Conservation (phyloP, 1,140 invertebrate genomes). For the Monochamus saltuarius region DNA sequence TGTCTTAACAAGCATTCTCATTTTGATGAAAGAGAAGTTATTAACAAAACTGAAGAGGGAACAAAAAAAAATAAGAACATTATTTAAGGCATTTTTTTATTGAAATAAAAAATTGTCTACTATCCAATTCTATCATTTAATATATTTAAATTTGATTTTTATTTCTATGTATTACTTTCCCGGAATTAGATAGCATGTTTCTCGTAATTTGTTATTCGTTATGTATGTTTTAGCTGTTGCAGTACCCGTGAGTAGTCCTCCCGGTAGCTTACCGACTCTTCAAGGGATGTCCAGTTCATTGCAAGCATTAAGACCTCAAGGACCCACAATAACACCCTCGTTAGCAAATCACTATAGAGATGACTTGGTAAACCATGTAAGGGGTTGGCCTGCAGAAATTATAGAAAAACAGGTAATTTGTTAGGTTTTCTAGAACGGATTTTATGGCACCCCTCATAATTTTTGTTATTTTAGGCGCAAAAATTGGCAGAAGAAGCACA, state of each 20-base stretch:
- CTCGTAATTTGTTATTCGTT: not conserved
- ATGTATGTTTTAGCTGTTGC: slow-evolving; percentile 27
- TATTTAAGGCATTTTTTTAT: too few relatives aligned
- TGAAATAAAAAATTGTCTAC: too few relatives aligned
- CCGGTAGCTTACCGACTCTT: slow-evolving; percentile 33
- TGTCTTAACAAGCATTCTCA: too few relatives aligned
- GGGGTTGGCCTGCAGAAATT: slow-evolving; percentile 88
- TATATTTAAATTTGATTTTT: too few relatives aligned
- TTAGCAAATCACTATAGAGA: slow-evolving; percentile 89
- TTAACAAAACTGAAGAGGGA: too few relatives aligned
- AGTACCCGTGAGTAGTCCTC: slow-evolving; percentile 38
- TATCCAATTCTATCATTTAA: too few relatives aligned
- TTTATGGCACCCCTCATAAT: not conserved
- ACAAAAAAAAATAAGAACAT: too few relatives aligned
- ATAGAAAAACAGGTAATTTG: slow-evolving; percentile 84
- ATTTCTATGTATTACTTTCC: too few relatives aligned
- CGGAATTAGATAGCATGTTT: too few relatives aligned
- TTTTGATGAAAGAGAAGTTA: too few relatives aligned
- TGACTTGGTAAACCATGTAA: slow-evolving; percentile 87
- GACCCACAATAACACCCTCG: slow-evolving; percentile 73
- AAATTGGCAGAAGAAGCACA: slow-evolving; percentile 83
- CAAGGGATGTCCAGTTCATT: slow-evolving; percentile 49
- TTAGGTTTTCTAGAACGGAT: not conserved
- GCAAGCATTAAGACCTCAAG: slow-evolving; percentile 50
- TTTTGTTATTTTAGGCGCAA: slow-evolving; percentile 66